These are phyloP conservation scores for Bettongia penicillata DNA, from an alignment of 2,113 vertebrate genomes.

Conservation along the genomic window DNA sequence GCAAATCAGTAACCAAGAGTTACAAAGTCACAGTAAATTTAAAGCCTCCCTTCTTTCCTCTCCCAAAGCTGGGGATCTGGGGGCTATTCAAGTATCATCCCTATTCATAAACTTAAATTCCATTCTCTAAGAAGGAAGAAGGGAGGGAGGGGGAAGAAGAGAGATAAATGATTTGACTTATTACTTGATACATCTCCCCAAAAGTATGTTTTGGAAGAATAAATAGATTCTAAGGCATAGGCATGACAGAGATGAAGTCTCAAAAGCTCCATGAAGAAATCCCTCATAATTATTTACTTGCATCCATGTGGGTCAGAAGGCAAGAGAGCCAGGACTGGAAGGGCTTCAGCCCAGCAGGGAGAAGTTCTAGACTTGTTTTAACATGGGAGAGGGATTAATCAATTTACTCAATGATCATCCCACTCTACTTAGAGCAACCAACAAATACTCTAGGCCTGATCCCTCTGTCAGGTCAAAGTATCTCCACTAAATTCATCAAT, in stretches of 20 bases:
- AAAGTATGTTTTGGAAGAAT: neutral
- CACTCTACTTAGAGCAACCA: neutral
- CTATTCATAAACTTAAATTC: neutral
- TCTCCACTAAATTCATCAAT: neutral
- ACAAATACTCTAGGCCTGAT: neutral
- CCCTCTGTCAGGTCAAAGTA: neutral
- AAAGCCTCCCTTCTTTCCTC: neutral
- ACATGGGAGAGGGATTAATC: too few species aligned
- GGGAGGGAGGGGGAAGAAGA: conserved; percentile 14
- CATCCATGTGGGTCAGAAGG: conserved; percentile 36
- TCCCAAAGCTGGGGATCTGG: neutral
- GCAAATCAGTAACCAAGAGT: conserved; percentile 44
- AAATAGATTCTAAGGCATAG: neutral
- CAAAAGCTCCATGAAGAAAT: neutral
- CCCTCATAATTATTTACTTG: neutral
- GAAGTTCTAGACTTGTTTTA: too few species aligned
- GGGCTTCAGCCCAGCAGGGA: neutral
- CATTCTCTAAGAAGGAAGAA: neutral
- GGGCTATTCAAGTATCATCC: conserved; percentile 9
- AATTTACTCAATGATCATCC: neutral
- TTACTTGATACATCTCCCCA: conserved; percentile 1
- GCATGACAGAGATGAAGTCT: conserved; percentile 4
- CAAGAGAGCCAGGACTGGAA: neutral
- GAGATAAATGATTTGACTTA: neutral
- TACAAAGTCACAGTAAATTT: neutral